Base-by-base conservation (phyloP, 2,888 invertebrate species). In the Bimastos eiseni region DNA sequence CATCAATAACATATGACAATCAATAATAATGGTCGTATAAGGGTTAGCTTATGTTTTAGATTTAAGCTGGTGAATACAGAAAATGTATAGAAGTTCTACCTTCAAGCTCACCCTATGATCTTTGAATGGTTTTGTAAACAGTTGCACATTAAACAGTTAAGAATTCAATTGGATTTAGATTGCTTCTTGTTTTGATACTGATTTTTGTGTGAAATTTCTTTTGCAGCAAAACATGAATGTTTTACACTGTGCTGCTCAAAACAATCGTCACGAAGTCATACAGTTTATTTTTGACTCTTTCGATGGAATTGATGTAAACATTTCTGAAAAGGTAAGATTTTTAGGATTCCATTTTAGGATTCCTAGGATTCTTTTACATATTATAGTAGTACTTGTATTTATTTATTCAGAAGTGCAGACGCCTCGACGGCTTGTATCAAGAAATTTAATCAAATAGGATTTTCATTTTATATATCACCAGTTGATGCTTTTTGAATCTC, bases 191-290 rank as follows among this genome's bases (percentile, higher is more conserved):
- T 34, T 30, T 70, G n/a, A 13, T 41, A n/a, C 33, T 44, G 17
- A 83, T 83, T 83, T 89, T 4, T 15, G 17, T 49, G 49, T n/a
- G 38, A 30, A 30, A 30, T 83, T 86, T 36, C 88, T 19, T 55
- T 91, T 91, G 33, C 93, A 95, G 95, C 94, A 94, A 94, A 95
- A 95, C 11, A 93, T 95, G 92, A 97, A 95, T 96, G 96, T 93
- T 95, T 95, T 97, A 83, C 97, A 97, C 96, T 97, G 97, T 94
- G 97, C 97, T 17, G 96, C 97, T 90, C 96, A 96, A 91, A 97
- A 97, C 92, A 97, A 97, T 93, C 96, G 96, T 55, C 94, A 96
- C 33, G 96, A 96, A 37, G 96, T 97, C n/a, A 96, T 97, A 90
- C 96, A 96, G 92, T 96, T 96, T 91, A 96, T 97, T 90, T 96